A percentile compares a stretch with the other conserved stretches of the same genome.
These are phyloP conservation scores for Apis laboriosa DNA, from an alignment of 1,140 invertebrate species.

Conservation along the genomic window DNA sequence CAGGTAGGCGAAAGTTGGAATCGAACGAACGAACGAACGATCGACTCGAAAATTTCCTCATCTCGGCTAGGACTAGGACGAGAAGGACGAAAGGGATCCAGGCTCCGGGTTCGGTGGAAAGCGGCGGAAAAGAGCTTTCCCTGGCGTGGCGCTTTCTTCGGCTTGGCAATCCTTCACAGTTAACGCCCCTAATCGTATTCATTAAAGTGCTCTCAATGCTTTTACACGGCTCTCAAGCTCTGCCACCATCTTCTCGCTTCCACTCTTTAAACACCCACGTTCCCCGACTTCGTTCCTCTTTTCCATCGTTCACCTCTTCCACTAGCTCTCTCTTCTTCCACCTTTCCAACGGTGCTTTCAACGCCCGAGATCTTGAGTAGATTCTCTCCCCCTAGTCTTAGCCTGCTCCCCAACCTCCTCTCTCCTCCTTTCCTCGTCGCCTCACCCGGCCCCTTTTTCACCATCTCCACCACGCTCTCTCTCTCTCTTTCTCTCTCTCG, in stretches of 20 bases:
- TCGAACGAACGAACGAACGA: neutral
- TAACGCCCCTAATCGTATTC: conserved; percentile 79
- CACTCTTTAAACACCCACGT: conserved; percentile 52
- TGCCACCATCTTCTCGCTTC: conserved; percentile 61
- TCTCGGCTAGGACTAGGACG: neutral
- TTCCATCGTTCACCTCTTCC: conserved; percentile 21
- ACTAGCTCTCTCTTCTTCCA: conserved; percentile 48
- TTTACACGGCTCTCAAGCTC: conserved; percentile 70
- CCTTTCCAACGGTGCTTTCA: conserved; percentile 58
- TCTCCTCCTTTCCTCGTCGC: conserved; percentile 7
- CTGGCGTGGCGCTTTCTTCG: conserved; percentile 65
- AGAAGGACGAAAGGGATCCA: conserved; percentile 1
- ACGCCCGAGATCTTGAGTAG: conserved; percentile 54
- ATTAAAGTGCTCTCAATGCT: conserved; percentile 79
- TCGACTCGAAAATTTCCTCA: conserved; percentile 36
- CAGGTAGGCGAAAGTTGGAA: neutral
- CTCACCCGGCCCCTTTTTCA: neutral
- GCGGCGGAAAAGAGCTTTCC: conserved; percentile 55
- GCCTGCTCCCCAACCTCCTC: conserved; percentile 27
- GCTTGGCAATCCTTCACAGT: conserved; percentile 75
- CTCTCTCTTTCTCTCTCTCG: neutral
- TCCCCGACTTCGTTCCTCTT: conserved; percentile 49
- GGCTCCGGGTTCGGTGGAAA: conserved; percentile 12
- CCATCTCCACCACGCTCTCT: neutral
- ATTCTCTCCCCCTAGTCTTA: conserved; percentile 54